These are phyloP conservation scores for Diadumene lineata DNA, from an alignment of 92 coral and sea anemone species.

Conservation along the genomic window DNA sequence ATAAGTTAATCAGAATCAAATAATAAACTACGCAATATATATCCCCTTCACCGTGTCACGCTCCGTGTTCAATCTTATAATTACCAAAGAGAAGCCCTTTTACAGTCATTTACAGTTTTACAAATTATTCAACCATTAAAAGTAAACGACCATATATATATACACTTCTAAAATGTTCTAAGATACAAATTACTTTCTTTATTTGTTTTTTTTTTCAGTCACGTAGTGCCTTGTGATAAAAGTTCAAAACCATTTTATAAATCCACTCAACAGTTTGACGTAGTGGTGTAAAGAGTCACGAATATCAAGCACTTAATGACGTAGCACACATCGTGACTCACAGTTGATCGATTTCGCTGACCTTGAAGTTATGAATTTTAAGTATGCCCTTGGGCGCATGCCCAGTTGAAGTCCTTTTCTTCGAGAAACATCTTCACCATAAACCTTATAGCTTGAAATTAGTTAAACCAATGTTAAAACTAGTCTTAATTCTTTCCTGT, in stretches of 20 bases:
- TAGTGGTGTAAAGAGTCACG: conserved; percentile 13
- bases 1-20: no score
- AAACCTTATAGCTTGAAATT: background rate
- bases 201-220: background rate
- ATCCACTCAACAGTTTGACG: conserved; percentile 30
- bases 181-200: background rate
- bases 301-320: background rate
- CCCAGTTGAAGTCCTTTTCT: background rate
- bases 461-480: background rate
- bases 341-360: background rate
- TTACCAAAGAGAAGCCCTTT: no score
- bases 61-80: no score
- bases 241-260: conserved; percentile 6
- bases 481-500: background rate
- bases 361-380: conserved; percentile 6
- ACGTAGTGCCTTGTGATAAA: background rate
- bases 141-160: no score
- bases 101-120: no score
- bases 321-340: background rate
- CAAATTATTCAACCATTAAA: no score
- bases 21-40: no score
- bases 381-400: background rate
- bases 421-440: background rate
- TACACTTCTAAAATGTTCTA: no score
- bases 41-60: no score